Evolutionary conservation across 2,113 vertebrate species (phyloP).

Genomic region (Silurus meridionalis): DNA sequence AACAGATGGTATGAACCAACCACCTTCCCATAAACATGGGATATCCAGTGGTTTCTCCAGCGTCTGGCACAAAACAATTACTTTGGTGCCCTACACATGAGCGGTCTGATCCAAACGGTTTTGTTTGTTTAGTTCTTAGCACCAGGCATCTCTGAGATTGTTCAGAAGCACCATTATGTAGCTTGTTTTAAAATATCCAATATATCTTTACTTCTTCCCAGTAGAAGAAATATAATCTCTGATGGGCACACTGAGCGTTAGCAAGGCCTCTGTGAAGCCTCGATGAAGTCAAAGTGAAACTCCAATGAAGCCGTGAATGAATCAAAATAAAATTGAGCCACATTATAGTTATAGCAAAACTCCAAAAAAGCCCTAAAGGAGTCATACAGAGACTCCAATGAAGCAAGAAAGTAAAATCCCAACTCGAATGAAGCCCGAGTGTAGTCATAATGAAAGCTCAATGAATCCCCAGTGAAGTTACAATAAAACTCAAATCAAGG

Average conservation of each 20-base stretch:
- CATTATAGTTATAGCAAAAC: neutral
- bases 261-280: neutral
- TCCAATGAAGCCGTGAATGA: neutral
- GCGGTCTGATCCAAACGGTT: neutral
- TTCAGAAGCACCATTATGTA: neutral
- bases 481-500: neutral
- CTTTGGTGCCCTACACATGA: neutral
- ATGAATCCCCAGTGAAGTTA: neutral
- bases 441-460: neutral
- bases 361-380: neutral
- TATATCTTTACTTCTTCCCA: neutral
- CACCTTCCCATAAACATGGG: slow-evolving; percentile 21
- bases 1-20: slow-evolving; percentile 68
- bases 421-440: neutral
- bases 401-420: no score
- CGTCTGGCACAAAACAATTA: slow-evolving; percentile 3
- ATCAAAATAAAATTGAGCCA: neutral
- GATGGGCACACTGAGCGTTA: neutral
- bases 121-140: neutral
- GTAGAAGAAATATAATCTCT: neutral
- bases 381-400: neutral
- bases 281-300: no score
- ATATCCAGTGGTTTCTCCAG: slow-evolving; percentile 13
- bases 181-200: neutral
- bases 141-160: neutral